These are phyloP conservation scores for Corythornis cristatus DNA, from an alignment of 2,113 vertebrate species.

Conservation along the genomic window DNA sequence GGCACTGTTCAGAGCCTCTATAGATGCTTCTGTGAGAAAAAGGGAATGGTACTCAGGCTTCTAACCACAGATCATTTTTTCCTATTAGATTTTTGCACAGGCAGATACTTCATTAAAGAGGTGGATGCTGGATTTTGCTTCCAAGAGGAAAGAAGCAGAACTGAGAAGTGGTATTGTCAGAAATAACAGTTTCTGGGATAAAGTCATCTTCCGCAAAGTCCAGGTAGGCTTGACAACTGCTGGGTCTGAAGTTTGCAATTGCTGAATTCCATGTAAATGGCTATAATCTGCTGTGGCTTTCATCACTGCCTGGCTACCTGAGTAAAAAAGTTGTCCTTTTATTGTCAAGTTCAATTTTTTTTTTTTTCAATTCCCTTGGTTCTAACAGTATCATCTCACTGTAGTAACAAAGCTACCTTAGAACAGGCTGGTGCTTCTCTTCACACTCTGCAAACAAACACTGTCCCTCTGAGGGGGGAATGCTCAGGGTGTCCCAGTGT, in stretches of 20 bases:
- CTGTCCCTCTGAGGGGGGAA: not conserved
- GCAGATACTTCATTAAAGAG: constrained; percentile 90
- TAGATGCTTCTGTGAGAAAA: not conserved
- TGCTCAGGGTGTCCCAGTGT: not conserved
- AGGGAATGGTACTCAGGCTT: not conserved
- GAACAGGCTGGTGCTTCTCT: not conserved
- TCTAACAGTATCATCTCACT: not conserved
- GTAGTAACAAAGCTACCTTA: not conserved
- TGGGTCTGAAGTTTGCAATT: not conserved
- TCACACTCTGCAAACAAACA: not conserved
- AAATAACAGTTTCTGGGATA: constrained; percentile 95
- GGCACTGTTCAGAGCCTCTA: not conserved
- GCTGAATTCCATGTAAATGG: not conserved
- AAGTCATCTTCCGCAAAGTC: constrained; percentile 93
- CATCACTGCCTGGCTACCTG: not conserved
- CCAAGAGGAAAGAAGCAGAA: constrained; percentile 92
- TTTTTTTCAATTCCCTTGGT: not conserved
- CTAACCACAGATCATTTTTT: not conserved
- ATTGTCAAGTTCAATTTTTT: not conserved
- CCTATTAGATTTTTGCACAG: constrained; percentile 88
- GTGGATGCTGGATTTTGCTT: constrained; percentile 93
- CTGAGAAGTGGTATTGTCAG: constrained; percentile 89
- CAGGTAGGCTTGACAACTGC: constrained; percentile 80
- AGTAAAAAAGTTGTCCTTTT: not conserved
- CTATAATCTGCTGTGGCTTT: not conserved